These are phyloP conservation scores for Drosophila subobscura DNA, from an alignment of 1,140 invertebrate genomes.

Conservation along the genomic window DNA sequence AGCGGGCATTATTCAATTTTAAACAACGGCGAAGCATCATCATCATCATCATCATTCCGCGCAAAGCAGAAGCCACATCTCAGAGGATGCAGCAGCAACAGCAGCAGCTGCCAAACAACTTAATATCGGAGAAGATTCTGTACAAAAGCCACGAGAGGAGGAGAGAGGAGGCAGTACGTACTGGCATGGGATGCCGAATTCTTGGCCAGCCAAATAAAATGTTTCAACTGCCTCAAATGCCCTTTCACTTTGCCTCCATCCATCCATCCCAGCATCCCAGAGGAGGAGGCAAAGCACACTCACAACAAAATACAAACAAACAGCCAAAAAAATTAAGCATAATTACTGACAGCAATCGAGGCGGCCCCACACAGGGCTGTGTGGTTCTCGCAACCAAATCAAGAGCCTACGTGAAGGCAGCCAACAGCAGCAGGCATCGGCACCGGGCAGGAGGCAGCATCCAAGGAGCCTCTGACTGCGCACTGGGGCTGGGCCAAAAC, in stretches of 20 bases:
- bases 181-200: conserved; percentile 27
- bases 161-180: conserved; percentile 11
- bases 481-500: conserved; percentile 60
- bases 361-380: conserved; percentile 65
- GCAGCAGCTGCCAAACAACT: conserved; percentile 78
- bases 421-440: conserved; percentile 15
- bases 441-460: neutral
- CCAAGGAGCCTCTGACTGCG: conserved; percentile 8
- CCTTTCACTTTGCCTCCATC: conserved; percentile 56
- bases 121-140: conserved; percentile 51
- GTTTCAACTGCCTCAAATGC: conserved; percentile 72
- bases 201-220: conserved; percentile 63
- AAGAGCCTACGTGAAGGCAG: conserved; percentile 64
- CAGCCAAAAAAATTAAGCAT: conserved; percentile 79
- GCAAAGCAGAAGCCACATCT: conserved; percentile 13
- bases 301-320: conserved; percentile 41
- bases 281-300: conserved; percentile 19
- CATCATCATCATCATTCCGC: conserved; percentile 26
- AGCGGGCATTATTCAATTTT: conserved; percentile 80
- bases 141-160: conserved; percentile 52
- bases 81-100: conserved; percentile 50
- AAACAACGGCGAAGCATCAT: conserved; percentile 55
- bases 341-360: conserved; percentile 79
- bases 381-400: conserved; percentile 24
- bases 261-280: conserved; percentile 5